phyloP scores from a whole-genome alignment of 2,113 vertebrate genomes.

The Ammodytes marinus region DNA sequence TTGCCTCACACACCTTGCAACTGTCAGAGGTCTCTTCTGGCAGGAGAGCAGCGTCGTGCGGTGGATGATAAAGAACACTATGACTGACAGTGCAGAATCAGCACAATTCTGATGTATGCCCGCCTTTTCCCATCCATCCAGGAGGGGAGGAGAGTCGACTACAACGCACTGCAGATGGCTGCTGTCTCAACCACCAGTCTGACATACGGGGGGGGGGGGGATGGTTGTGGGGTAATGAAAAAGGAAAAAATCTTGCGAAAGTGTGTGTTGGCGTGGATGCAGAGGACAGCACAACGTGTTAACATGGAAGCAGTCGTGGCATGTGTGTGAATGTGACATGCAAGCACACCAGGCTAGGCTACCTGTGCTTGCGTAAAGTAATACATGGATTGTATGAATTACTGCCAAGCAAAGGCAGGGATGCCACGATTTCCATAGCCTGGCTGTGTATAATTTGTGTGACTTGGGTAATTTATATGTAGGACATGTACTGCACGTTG shows the following conservation, averaged over 20 bases:
- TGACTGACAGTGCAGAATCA: constrained; percentile 77
- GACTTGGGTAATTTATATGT: not conserved
- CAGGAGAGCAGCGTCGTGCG: constrained; percentile 42
- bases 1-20: constrained; percentile 55
- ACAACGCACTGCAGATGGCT: constrained; percentile 86
- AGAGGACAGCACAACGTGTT: constrained; percentile 2
- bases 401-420: constrained; percentile 6
- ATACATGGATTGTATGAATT: not conserved
- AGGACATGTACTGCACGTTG: not conserved
- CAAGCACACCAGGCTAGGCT: constrained; percentile 2
- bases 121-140: constrained; percentile 50
- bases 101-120: constrained; percentile 82
- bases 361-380: constrained; percentile 24
- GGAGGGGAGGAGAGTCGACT: constrained; percentile 63
- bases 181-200: constrained; percentile 81
- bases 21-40: constrained; percentile 56
- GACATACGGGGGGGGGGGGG: constrained; percentile 64
- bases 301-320: constrained; percentile 4
- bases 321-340: constrained; percentile 8
- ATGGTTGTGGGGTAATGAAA: constrained; percentile 55
- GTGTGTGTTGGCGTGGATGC: constrained; percentile 21
- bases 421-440: constrained; percentile 9
- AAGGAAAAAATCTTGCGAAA: constrained; percentile 33
- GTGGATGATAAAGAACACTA: constrained; percentile 71
- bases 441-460: constrained; percentile 14